Base-by-base conservation (phyloP, 2,113 vertebrate species). In the Prinia subflava region DNA sequence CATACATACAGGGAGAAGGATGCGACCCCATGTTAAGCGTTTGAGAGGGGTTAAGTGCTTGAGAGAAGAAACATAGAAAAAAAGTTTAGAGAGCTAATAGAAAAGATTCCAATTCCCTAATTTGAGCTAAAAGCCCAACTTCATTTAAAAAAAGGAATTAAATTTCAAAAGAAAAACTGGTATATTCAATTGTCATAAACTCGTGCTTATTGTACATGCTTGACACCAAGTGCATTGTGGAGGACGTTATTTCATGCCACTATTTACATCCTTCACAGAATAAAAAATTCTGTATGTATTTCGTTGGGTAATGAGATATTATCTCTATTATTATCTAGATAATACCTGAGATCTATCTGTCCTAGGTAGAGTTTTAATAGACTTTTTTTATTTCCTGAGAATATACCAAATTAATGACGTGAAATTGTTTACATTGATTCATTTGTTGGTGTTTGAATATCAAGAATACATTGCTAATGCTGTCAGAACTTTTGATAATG, bases 391-490 rank as follows among this genome's bases (percentile, higher is more conserved):
- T 97, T 97, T 96, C 46, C 84, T 94, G 49, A 70, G 69, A 95
- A 82, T 74, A 21, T 31, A 37, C 55, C 3, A 95, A 93, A 97
- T 95, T 96, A 97, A 96, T 81, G 65, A 92, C 60, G 84, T 91
- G 81, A 95, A 39, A 39, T 39, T 39, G 39, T 39, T 39, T 39
- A 39, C 39, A 39, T 11, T 39, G 39, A 97, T 91, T 96, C 53
- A 87, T 94, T 81, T 95, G 75, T 88, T 85, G 89, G 78, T 91
- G 65, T 97, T 97, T 97, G 65, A 96, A 70, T 49, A 78, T 74
- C 62, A 90, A 94, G 79, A 93, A 86, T 35, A 79, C 9, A 22
- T 53, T 92, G 55, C 69, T 96, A 94, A 86, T n/a, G 15, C 18
- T 92, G 49, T 87, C 81, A 94, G 94, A 96, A 96, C 31, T 95